Percentiles rank a stretch among this genome's conserved stretches.
phyloP scores from a whole-genome alignment of 2,888 invertebrate species.

The Amitus sp. region DNA sequence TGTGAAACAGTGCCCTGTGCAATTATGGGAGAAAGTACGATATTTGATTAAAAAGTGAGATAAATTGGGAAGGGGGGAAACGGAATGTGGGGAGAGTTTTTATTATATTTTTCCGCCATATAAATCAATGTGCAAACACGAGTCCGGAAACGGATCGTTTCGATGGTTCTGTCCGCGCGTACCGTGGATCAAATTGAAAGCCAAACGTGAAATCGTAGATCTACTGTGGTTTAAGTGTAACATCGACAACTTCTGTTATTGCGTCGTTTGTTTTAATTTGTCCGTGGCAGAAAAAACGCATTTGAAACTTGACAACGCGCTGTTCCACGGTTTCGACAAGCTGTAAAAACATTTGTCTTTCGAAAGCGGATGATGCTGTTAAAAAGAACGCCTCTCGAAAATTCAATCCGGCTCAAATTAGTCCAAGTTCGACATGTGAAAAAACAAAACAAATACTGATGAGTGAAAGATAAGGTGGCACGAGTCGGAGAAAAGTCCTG shows the following conservation, averaged over 20 bases:
- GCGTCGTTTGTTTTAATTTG: conserved; percentile 2
- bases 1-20: too few species aligned
- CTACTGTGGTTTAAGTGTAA: conserved; percentile 2
- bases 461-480: too few species aligned
- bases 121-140: background rate
- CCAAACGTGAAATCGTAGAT: background rate
- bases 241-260: conserved; percentile 10
- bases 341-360: too few species aligned
- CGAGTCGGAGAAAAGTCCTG: too few species aligned
- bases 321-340: background rate
- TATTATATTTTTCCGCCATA: background rate
- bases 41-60: conserved; percentile 1
- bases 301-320: background rate
- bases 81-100: too few species aligned
- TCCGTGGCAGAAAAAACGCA: background rate
- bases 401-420: too few species aligned
- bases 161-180: background rate
- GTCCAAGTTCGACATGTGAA: too few species aligned
- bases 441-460: too few species aligned
- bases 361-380: too few species aligned
- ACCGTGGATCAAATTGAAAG: conserved; percentile 1
- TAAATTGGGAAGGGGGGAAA: background rate
- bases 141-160: background rate
- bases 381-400: too few species aligned
- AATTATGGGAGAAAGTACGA: too few species aligned